Conservation (phyloP, 92 coral and sea anemone species). For the Epizoanthus scotinus region DNA sequence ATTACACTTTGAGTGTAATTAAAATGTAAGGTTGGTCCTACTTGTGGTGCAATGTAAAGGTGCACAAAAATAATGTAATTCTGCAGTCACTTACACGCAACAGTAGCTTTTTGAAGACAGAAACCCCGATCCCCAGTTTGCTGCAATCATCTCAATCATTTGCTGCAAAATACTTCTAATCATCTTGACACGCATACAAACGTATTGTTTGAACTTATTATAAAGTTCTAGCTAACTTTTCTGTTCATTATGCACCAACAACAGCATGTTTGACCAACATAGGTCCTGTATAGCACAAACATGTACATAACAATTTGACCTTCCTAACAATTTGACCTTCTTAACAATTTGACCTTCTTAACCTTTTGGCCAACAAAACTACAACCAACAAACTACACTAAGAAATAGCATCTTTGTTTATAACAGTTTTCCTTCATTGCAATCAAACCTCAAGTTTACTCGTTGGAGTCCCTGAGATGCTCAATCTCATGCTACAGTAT, state of each 20-base stretch:
- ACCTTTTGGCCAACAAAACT: conserved; percentile 8
- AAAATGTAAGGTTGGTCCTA: no score
- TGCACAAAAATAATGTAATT: no score
- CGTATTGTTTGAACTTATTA: background rate
- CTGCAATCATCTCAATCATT: background rate
- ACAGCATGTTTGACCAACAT: background rate
- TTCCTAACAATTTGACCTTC: no score
- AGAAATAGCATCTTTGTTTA: conserved; percentile 7
- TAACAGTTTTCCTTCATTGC: background rate
- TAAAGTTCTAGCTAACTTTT: background rate
- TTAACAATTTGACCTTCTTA: no score
- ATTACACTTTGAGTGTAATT: no score
- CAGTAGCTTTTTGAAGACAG: background rate
- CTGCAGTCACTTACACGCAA: background rate
- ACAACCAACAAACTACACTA: background rate
- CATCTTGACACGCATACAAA: background rate
- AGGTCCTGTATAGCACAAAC: background rate
- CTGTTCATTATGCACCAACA: background rate
- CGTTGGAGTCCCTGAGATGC: background rate
- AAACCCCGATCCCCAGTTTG: background rate
- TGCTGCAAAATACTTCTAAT: background rate
- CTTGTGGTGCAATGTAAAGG: no score
- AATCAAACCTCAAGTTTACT: no score
- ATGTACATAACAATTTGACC: background rate
- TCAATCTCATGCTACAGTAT: background rate